Percentiles rank a stretch among this genome's conserved stretches.
These are phyloP conservation scores for Heterocephalus glaber DNA, from an alignment of 2,113 vertebrate genomes.

Conservation along the genomic window DNA sequence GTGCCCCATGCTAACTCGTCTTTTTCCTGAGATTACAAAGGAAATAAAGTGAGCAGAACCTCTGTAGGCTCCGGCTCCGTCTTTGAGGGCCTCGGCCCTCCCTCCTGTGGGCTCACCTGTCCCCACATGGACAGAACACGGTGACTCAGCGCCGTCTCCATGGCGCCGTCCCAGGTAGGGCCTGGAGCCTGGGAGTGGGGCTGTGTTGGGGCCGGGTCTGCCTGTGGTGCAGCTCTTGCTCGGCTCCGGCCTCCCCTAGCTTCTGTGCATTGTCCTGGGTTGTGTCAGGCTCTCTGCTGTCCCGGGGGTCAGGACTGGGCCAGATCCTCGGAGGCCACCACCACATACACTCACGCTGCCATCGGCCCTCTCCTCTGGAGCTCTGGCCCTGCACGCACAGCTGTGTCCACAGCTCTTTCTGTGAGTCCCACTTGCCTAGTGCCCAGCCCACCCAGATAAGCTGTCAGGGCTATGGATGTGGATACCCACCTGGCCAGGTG, in stretches of 20 bases:
- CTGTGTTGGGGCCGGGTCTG: neutral
- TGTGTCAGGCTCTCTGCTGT: neutral
- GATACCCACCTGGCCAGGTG: neutral
- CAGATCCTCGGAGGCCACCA: too few relatives aligned
- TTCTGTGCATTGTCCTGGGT: neutral
- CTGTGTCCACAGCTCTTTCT: fast-evolving
- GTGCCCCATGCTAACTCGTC: fast-evolving
- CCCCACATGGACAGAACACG: neutral
- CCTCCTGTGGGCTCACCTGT: neutral
- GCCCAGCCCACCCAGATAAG: fast-evolving
- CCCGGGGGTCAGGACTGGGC: neutral
- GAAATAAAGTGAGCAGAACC: neutral
- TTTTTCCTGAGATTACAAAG: neutral
- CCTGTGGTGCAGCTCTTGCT: neutral
- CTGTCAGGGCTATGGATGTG: fast-evolving
- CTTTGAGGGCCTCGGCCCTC: neutral
- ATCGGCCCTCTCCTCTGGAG: neutral
- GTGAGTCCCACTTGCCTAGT: neutral
- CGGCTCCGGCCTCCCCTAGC: neutral
- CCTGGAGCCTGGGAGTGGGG: neutral
- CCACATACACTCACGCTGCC: neutral
- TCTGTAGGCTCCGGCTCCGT: neutral
- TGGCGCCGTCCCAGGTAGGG: neutral
- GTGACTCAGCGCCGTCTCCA: neutral
- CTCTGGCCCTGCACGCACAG: fast-evolving